These are phyloP conservation scores for Anastrepha ludens DNA, from an alignment of 1,140 invertebrate genomes.

Conservation along the genomic window DNA sequence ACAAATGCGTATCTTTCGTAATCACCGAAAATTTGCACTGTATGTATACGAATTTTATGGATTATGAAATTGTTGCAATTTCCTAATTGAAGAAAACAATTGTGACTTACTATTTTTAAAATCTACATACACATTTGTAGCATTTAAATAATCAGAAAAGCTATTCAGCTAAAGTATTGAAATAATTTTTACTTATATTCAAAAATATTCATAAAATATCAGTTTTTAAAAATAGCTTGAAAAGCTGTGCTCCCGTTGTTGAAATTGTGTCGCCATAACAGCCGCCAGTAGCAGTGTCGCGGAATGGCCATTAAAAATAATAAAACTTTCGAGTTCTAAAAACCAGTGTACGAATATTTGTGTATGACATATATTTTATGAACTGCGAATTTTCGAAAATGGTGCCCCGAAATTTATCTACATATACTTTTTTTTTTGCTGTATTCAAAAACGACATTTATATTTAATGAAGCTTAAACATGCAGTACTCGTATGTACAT, in stretches of 20 bases:
- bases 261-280: conserved; percentile 44
- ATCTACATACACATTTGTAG: not conserved
- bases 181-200: not conserved
- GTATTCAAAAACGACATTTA: not conserved
- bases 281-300: not conserved
- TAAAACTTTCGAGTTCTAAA: not conserved
- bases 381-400: conserved; percentile 35
- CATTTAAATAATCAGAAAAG: not conserved
- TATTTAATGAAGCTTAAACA: not conserved
- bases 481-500: not conserved
- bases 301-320: conserved; percentile 10
- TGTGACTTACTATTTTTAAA: not conserved
- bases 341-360: not conserved
- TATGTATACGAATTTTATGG: conserved; percentile 26
- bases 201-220: conserved; percentile 52
- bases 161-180: not conserved
- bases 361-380: conserved; percentile 24
- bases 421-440: not conserved
- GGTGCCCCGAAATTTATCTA: not conserved
- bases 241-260: conserved; percentile 44
- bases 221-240: conserved; percentile 49
- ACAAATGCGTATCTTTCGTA: conserved; percentile 28
- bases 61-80: conserved; percentile 3
- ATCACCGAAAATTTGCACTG: not conserved
- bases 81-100: not conserved